These are phyloP conservation scores for Brachionus angularis DNA, from an alignment of 1,140 invertebrate genomes.

Conservation along the genomic window DNA sequence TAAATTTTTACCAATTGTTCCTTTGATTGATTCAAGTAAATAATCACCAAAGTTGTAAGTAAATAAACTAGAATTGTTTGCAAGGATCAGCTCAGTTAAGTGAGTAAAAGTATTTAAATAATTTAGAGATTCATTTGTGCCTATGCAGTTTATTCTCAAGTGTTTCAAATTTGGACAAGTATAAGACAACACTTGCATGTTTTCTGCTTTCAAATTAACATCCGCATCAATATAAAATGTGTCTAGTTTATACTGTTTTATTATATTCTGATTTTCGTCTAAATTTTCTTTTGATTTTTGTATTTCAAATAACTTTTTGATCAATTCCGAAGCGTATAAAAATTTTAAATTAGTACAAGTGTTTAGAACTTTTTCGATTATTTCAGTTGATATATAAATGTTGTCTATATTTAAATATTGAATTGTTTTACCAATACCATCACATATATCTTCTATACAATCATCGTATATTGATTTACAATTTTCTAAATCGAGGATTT, in stretches of 20 bases:
- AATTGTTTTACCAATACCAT: too few relatives aligned
- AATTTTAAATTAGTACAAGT: conserved; percentile 10
- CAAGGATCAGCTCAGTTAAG: conserved; percentile 4
- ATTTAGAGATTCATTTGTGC: not conserved
- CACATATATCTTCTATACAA: not conserved
- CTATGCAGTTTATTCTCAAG: conserved; percentile 18
- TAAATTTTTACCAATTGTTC: not conserved
- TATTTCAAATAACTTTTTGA: not conserved
- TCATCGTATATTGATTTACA: conserved; percentile 32
- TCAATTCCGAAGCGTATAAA: conserved; percentile 1
- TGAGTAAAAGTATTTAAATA: conserved; percentile 3
- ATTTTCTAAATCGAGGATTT: conserved; percentile 21
- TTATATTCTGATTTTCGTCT: not conserved
- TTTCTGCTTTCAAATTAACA: conserved; percentile 1
- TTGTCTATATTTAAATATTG: conserved; percentile 32
- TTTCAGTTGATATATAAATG: not conserved
- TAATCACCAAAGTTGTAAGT: conserved; percentile 22
- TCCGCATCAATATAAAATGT: conserved; percentile 8
- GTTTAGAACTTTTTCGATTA: conserved; percentile 13
- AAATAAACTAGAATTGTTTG: not conserved
- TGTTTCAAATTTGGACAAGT: conserved; percentile 31
- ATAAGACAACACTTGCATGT: conserved; percentile 3
- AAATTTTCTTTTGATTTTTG: not conserved
- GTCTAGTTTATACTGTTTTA: conserved; percentile 7
- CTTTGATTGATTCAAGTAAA: conserved; percentile 3